phyloP scores from a whole-genome alignment of 2,113 vertebrate genomes.

The Phalacrocorax aristotelis region DNA sequence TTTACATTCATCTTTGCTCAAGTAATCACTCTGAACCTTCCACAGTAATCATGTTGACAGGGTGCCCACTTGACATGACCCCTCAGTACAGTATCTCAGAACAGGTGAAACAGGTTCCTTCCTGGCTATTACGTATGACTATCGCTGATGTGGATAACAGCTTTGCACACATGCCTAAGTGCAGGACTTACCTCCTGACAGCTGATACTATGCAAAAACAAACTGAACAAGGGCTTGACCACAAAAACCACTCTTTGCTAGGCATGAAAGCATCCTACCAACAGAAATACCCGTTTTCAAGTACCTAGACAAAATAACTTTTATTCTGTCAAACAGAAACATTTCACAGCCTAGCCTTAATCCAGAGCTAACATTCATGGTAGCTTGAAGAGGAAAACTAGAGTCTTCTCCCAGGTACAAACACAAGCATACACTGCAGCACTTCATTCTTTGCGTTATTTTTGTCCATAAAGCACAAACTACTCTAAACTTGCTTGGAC shows the following conservation, averaged over 20 bases:
- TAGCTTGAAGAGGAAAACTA: not conserved
- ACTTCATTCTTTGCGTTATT: not conserved
- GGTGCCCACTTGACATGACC: not conserved
- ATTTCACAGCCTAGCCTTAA: not conserved
- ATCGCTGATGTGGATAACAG: no score
- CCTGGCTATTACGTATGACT: not conserved
- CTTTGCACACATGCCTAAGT: not conserved
- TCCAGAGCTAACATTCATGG: not conserved
- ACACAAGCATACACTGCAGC: not conserved
- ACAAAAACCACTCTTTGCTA: not conserved
- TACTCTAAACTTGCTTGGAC: not conserved
- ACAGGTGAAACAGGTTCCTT: not conserved
- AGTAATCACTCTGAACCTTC: not conserved
- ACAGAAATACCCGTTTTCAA: not conserved
- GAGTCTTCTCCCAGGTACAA: not conserved
- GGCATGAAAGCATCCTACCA: not conserved
- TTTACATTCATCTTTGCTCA: not conserved
- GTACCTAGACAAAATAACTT: not conserved
- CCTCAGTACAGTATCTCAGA: not conserved
- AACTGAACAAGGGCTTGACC: not conserved
- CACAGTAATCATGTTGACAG: rapidly evolving
- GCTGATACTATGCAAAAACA: not conserved
- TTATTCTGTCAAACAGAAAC: not conserved
- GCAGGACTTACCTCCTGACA: not conserved
- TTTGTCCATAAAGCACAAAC: not conserved